These are phyloP conservation scores for Micronycteris hirsuta DNA, from an alignment of 2,113 vertebrate species.

Conservation along the genomic window DNA sequence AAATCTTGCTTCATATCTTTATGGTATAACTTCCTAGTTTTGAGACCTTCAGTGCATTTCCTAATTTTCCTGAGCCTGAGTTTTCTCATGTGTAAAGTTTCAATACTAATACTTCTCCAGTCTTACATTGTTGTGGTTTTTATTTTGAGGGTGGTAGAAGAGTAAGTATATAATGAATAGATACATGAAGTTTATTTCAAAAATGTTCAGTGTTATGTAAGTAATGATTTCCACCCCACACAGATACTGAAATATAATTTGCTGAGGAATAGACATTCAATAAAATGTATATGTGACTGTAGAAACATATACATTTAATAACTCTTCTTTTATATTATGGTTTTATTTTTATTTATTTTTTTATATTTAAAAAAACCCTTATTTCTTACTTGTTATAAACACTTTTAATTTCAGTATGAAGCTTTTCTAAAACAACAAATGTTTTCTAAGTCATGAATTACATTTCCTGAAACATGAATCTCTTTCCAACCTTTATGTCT, in stretches of 20 bases:
- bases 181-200: neutral
- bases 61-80: neutral
- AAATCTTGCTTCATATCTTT: neutral
- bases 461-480: neutral
- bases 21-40: neutral
- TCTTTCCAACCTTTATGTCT: neutral
- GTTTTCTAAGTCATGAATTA: neutral
- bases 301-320: neutral
- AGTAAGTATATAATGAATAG: neutral
- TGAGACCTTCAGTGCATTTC: neutral
- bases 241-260: neutral
- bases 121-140: neutral
- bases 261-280: neutral
- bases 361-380: neutral
- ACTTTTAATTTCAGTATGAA: neutral
- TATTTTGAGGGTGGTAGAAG: neutral
- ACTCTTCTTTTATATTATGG: neutral
- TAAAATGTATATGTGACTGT: neutral
- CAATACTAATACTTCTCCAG: neutral
- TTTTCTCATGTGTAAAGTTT: neutral
- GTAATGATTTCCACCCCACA: neutral
- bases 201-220: neutral
- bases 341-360: neutral
- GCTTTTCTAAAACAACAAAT: neutral
- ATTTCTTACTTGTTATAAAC: neutral